These are phyloP conservation scores for Phalacrocorax carbo DNA, from an alignment of 2,113 vertebrate species.

Conservation along the genomic window DNA sequence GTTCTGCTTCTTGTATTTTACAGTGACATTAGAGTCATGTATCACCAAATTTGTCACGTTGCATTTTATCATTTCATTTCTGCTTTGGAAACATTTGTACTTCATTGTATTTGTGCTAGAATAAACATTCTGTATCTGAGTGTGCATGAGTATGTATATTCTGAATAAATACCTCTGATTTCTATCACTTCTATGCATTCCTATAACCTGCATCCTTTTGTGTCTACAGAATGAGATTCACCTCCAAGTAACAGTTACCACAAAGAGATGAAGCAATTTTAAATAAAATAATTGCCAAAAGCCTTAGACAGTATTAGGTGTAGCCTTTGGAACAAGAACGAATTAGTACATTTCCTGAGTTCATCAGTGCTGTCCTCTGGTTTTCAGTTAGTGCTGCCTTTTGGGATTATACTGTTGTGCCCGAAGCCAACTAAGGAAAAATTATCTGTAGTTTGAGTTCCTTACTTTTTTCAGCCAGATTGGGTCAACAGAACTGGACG, in stretches of 20 bases:
- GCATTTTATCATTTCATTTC: constrained; percentile 29
- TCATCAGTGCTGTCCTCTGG: not conserved
- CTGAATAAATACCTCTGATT: not conserved
- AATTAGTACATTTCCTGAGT: not conserved
- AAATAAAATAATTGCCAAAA: not conserved
- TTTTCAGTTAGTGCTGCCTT: not conserved
- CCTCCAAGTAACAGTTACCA: not conserved
- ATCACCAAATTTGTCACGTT: constrained; percentile 10
- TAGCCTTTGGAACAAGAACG: not conserved
- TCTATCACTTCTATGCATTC: not conserved
- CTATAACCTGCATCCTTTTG: not conserved
- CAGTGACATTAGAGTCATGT: not conserved
- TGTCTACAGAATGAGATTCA: not conserved
- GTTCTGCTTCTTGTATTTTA: constrained; percentile 21
- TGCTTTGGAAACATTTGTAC: constrained; percentile 1
- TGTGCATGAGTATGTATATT: not conserved
- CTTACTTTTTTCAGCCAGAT: not conserved
- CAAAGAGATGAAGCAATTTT: not conserved
- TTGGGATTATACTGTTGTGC: not conserved
- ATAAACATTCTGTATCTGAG: not conserved
- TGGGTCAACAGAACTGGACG: not conserved
- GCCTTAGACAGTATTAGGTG: not conserved
- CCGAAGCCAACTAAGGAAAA: not conserved
- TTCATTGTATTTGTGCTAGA: not conserved
- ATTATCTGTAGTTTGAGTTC: not conserved